Evolutionary conservation across 2,113 vertebrate genomes (phyloP).

Genomic region (Agapornis roseicollis): DNA sequence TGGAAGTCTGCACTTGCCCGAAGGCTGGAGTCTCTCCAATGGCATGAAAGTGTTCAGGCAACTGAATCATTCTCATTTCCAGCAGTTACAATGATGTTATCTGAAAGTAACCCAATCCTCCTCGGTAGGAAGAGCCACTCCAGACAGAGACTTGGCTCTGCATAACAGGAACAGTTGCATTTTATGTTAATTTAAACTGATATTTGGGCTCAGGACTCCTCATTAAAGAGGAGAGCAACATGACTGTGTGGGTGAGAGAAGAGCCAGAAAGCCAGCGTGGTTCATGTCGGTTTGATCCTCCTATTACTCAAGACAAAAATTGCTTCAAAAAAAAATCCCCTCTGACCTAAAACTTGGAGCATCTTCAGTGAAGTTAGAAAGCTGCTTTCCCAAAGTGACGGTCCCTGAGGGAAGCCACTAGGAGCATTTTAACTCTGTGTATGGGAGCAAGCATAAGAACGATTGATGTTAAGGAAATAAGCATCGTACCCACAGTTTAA

Average conservation of each 20-base stretch:
- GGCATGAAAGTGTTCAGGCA: neutral
- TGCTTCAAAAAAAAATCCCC: neutral
- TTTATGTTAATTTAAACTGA: neutral
- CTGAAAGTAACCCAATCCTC: neutral
- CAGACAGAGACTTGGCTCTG: neutral
- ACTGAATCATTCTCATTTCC: neutral
- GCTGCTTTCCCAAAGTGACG: neutral
- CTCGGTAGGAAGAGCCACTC: neutral
- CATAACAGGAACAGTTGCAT: neutral
- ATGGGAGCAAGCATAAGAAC: neutral
- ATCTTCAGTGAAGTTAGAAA: neutral
- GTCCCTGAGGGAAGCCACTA: neutral
- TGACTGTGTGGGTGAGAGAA: neutral
- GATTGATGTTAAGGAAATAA: neutral
- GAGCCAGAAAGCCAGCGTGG: neutral
- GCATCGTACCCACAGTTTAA: neutral
- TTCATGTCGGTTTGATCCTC: neutral
- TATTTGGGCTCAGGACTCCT: neutral
- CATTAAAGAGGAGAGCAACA: neutral
- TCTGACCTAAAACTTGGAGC: neutral
- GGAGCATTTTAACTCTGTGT: neutral
- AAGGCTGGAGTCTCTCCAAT: rapidly evolving
- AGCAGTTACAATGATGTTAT: neutral
- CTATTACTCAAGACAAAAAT: neutral
- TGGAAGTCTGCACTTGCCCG: rapidly evolving